These are phyloP conservation scores for Cyanoramphus novaezelandiae DNA, from an alignment of 2,113 vertebrate genomes.

Conservation along the genomic window DNA sequence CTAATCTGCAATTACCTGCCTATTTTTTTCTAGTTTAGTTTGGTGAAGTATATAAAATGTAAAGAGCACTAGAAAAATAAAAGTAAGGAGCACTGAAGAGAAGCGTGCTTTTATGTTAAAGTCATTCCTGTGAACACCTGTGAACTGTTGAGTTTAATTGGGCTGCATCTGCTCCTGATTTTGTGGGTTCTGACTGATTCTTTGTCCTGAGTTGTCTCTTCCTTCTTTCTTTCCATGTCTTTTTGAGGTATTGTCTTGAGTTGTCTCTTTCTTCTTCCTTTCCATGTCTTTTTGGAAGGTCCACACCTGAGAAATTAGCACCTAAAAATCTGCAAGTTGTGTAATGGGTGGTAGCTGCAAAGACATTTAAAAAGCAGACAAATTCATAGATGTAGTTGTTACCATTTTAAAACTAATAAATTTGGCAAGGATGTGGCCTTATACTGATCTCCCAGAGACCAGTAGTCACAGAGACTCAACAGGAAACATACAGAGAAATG, in stretches of 20 bases:
- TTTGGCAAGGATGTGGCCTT: background rate
- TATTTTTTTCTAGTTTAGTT: background rate
- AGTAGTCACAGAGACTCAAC: background rate
- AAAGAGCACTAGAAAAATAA: background rate
- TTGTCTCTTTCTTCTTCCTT: background rate
- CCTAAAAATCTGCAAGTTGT: background rate
- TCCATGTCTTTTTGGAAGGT: background rate
- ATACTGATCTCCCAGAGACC: background rate
- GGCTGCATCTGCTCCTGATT: constrained; percentile 21
- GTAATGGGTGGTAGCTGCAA: background rate
- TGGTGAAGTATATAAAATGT: background rate
- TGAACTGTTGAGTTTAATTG: constrained; percentile 35
- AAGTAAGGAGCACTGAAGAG: background rate
- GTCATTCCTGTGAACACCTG: constrained; percentile 26
- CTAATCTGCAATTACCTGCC: background rate
- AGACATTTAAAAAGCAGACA: background rate
- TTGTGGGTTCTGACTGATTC: background rate
- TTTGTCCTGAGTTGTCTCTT: background rate
- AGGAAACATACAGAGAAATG: background rate
- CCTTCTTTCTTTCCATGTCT: background rate
- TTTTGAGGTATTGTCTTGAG: background rate
- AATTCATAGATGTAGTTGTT: background rate
- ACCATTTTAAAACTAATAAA: background rate
- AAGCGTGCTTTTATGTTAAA: constrained; percentile 10
- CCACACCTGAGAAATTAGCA: background rate